Percentiles rank a stretch among this genome's conserved stretches.
Conservation (phyloP, 2,888 invertebrate genomes). For the Tenthredo amoena region DNA sequence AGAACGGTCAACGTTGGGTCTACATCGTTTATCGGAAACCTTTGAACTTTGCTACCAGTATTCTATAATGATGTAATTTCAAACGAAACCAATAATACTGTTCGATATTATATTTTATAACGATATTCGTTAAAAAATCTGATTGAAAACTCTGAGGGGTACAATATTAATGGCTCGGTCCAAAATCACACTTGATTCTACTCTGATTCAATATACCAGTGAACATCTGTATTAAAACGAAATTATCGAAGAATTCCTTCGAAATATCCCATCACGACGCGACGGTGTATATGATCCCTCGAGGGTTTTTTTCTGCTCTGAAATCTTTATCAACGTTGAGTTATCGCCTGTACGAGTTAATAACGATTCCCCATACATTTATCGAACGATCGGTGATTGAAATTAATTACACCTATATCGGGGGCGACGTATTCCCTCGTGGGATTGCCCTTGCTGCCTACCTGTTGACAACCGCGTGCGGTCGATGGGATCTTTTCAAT, state of each 20-base stretch:
- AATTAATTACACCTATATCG: conserved; percentile 20
- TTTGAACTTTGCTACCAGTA: neutral
- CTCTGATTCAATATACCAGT: neutral
- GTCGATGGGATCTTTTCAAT: conserved; percentile 15
- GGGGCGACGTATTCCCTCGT: conserved; percentile 25
- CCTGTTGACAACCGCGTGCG: conserved; percentile 27
- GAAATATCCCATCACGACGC: neutral
- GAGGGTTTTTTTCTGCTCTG: neutral
- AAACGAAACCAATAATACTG: neutral
- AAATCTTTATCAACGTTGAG: neutral
- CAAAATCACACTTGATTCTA: neutral
- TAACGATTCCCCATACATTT: neutral
- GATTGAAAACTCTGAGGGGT: neutral
- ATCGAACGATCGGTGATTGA: conserved; percentile 10
- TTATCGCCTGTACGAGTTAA: neutral
- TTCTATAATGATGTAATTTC: neutral
- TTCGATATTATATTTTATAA: neutral
- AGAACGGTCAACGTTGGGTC: neutral
- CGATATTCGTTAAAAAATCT: neutral
- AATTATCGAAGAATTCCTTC: neutral
- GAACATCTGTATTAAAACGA: neutral
- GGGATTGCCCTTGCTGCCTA: conserved; percentile 19
- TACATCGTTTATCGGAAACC: neutral
- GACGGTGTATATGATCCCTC: neutral
- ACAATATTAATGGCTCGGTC: neutral